phyloP scores from a whole-genome alignment of 2,797 vertebrate genomes.

The Hozukius guyotensis region DNA sequence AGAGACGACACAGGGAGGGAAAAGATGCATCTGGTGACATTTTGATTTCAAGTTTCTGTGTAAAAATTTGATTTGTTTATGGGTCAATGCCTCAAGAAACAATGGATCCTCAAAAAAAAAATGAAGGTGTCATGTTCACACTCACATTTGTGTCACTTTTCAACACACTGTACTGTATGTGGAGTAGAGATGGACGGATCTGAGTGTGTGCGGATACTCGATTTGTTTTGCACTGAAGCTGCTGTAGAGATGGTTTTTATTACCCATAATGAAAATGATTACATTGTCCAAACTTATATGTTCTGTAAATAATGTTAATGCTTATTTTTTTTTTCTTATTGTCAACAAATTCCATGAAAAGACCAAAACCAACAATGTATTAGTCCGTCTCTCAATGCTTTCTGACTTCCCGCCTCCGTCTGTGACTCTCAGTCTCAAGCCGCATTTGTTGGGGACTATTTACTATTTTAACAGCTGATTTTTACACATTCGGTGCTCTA shows the following conservation, averaged over 20 bases:
- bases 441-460: background rate
- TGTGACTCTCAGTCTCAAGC: background rate
- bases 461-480: too few relatives aligned
- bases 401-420: background rate
- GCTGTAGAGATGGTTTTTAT: background rate
- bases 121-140: background rate
- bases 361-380: background rate
- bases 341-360: background rate
- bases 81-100: background rate
- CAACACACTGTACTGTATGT: background rate
- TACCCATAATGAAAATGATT: background rate
- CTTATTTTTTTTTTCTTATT: background rate
- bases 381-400: background rate
- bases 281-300: background rate
- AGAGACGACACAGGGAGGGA: background rate
- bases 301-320: background rate
- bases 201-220: background rate
- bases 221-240: background rate
- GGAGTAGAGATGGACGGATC: background rate
- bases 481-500: background rate
- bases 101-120: background rate
- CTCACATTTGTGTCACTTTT: constrained; percentile 14
- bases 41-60: constrained; percentile 1
- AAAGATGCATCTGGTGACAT: constrained; percentile 4
- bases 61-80: background rate